These are phyloP conservation scores for Sebastes miniatus DNA, from an alignment of 2,797 vertebrate genomes.

Conservation along the genomic window DNA sequence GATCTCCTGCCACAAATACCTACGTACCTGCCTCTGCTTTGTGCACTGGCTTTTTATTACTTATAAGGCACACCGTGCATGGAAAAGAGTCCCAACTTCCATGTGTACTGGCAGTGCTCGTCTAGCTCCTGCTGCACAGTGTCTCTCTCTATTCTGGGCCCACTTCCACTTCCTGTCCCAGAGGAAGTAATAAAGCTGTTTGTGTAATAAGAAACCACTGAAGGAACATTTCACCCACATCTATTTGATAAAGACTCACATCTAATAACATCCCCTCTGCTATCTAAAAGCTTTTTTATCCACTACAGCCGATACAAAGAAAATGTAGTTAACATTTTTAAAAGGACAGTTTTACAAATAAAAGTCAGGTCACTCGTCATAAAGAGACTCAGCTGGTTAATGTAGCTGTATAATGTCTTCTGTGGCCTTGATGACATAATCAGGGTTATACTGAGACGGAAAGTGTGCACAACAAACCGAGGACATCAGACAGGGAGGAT, in stretches of 20 bases:
- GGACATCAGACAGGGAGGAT: not conserved
- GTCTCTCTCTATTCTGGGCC: slow-evolving; percentile 3
- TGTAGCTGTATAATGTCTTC: not conserved
- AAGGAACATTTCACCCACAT: not conserved
- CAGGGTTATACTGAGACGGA: not conserved
- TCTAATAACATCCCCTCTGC: not conserved
- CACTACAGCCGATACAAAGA: not conserved
- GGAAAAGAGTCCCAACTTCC: not conserved
- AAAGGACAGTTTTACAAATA: not conserved
- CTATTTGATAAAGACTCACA: not conserved
- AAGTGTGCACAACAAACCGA: not conserved
- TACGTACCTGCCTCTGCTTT: not conserved
- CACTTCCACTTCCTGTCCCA: slow-evolving; percentile 52
- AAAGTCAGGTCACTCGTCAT: not conserved
- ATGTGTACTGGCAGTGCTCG: not conserved
- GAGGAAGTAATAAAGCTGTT: slow-evolving; percentile 55
- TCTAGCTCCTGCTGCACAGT: not conserved
- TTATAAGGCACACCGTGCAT: not conserved
- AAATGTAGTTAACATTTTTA: not conserved
- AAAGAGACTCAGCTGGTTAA: not conserved
- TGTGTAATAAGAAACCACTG: slow-evolving; percentile 25
- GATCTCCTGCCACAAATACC: slow-evolving; percentile 13
- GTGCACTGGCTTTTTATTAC: not conserved
- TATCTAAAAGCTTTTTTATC: not conserved
- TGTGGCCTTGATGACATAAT: not conserved